A percentile compares a stretch with the other conserved stretches of the same genome.
Evolutionary conservation across 2,113 vertebrate species (phyloP).

Genomic region (Myanophis thanlyinensis): DNA sequence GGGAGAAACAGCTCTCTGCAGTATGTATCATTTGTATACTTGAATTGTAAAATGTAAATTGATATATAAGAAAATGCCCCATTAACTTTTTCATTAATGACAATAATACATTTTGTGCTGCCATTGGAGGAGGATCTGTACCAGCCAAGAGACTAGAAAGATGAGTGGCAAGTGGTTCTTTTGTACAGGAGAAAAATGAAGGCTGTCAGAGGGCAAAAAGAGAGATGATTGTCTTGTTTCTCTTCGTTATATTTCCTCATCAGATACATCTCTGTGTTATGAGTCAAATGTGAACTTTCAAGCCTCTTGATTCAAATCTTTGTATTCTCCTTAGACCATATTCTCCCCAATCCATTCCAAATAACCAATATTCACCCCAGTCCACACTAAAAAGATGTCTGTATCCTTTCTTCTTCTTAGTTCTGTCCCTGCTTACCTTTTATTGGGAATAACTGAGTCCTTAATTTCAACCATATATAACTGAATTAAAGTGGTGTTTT

Average conservation of each 20-base stretch:
- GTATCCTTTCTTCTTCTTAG: background rate
- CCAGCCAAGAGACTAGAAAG: conserved; percentile 71
- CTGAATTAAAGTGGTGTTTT: background rate
- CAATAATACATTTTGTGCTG: conserved; percentile 94
- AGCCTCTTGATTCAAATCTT: background rate
- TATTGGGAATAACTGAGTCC: background rate
- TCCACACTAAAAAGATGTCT: background rate
- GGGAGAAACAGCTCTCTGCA: conserved; percentile 81
- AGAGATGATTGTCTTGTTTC: conserved; percentile 23
- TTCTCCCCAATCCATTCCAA: background rate
- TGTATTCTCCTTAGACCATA: background rate
- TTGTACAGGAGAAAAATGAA: conserved; percentile 70
- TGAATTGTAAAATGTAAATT: conserved; percentile 99
- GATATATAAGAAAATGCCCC: conserved; percentile 99
- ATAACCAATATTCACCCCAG: background rate
- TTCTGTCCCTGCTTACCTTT: background rate
- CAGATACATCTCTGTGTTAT: background rate
- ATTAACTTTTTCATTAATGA: conserved; percentile 99
- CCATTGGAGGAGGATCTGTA: conserved; percentile 79
- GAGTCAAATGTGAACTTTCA: background rate
- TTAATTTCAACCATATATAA: background rate
- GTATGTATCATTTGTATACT: conserved; percentile 97
- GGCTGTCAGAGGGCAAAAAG: conserved; percentile 36
- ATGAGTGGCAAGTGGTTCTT: conserved; percentile 63
- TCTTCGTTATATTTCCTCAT: background rate